Evolutionary conservation across 2,113 vertebrate species (phyloP), one percentile per base, ranked within the genome.

Genomic region (Eleginops maclovinus): DNA sequence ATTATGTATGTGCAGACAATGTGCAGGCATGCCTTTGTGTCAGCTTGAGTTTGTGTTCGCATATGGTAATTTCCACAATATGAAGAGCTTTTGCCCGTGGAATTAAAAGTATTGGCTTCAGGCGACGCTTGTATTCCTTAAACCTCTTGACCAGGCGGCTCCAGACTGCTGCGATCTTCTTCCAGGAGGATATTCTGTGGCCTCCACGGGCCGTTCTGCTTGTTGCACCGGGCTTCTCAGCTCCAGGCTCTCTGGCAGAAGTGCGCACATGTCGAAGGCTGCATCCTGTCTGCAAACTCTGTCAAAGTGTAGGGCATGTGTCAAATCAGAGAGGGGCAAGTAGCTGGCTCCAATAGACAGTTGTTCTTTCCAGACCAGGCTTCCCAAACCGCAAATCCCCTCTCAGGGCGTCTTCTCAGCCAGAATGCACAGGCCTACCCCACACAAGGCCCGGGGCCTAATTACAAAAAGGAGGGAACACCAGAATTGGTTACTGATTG

Each of bases 381-480:
- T 91, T 90, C 73, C 68, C 76, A 92, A 88, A 94, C 93, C 92
- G n/a, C 92, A 93, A 91, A 90, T 83, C 90, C 89, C 87, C 46
- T 79, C 82, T 88, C 81, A 59, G 78, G 86, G 87, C 24, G 72
- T 90, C 93, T 91, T 94, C 87, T 93, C 87, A 77, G 92, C 91
- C 92, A 88, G 82, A 83, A 92, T 83, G 87, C 84, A 82, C 64
- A 67, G 61, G 81, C 83, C 72, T 77, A 85, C 85, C 91, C 91
- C 90, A 93, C 84, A 91, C 83, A 85, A 78, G 77, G 87, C 87
- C 84, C 36, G 17, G 69, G 60, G 80, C 81, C 90, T 89, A 89
- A 92, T 92, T 92, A 90, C 85, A 86, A 75, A 82, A 90, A 88
- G 80, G 78, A 78, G 81, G 83, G 77, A 86, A 85, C 90, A 86